Evolutionary conservation across 1,140 invertebrate species (phyloP).

Genomic region (Bombyx mori): DNA sequence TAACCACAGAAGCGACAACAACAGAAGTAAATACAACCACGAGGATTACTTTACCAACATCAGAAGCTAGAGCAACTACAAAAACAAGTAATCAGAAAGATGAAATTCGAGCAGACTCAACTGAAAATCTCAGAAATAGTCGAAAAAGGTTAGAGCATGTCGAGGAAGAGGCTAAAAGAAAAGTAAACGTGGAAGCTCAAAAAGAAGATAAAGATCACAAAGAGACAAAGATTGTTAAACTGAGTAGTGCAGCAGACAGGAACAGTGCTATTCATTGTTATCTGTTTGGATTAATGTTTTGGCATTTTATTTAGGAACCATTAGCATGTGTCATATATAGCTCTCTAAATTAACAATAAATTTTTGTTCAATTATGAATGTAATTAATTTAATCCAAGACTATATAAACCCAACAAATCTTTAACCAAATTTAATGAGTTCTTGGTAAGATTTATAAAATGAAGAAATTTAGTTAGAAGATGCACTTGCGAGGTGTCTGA

Average conservation of each 20-base stretch:
- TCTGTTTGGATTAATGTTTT: too few species aligned
- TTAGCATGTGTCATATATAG: too few species aligned
- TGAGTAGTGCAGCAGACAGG: constrained; percentile 9
- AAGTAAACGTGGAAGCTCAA: constrained; percentile 33
- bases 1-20: neutral
- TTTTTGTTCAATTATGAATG: too few species aligned
- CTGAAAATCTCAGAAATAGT: constrained; percentile 17
- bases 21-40: constrained; percentile 2
- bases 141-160: constrained; percentile 16
- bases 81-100: neutral
- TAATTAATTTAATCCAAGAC: too few species aligned
- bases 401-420: too few species aligned
- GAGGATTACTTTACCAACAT: neutral
- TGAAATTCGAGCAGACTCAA: constrained; percentile 9
- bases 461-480: constrained; percentile 15
- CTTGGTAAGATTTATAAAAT: neutral
- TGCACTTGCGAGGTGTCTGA: constrained; percentile 13
- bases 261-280: too few species aligned
- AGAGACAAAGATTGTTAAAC: constrained; percentile 6
- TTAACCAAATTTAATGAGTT: too few species aligned
- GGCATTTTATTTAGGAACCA: too few species aligned
- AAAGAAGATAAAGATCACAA: constrained; percentile 18
- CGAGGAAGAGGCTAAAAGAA: constrained; percentile 21
- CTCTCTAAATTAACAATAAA: too few species aligned
- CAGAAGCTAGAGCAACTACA: constrained; percentile 1